Base-by-base conservation (phyloP, 2,797 vertebrate species). In the Leptoclinus maculatus region DNA sequence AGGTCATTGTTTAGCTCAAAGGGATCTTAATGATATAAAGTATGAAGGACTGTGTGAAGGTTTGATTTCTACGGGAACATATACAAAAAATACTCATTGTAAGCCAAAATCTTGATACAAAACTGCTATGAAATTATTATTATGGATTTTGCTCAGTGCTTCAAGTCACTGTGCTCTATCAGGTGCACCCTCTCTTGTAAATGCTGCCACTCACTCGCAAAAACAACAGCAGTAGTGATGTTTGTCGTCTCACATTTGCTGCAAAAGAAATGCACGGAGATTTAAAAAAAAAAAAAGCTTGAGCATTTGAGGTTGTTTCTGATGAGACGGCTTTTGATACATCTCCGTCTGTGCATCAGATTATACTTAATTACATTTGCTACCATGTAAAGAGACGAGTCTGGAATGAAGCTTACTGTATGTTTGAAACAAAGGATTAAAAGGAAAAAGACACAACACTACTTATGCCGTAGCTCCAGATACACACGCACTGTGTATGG, bases 381-480 rank as follows among this genome's bases (percentile, higher is more conserved):
- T 51, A 45, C 83, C 74, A 69, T 64, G 56, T 85, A 83, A 83
- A 58, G 16, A 41, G 36, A 7, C 56, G 32, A 66, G 65, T 88
- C 74, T 75, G 66, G 62, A 71, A 71, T 64, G 54, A 49, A 75
- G 79, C 8, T 82, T 76, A 83, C 62, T 65, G 23, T 41, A 71
- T 54, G 43, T 81, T 77, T 75, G 39, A 64, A 76, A 76, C 39
- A 65, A 76, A 59, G 72, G 80, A 89, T 90, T 89, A 78, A 84
- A 82, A 36, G 7, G 2, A 41, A 56, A 56, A 83, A 41, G 0
- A 21, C 2, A 14, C 11, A 79, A 57, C 69, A 66, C 56, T 43
- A 14, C 29, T 29, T 54, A 3, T 23, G 43, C 16, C 59, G 16
- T 66, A 76, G 27, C 57, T 19, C 71, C 5, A 38, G 5, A 34